Conservation (phyloP, 2,888 invertebrate species). For the Dermolepida albohirtum region DNA sequence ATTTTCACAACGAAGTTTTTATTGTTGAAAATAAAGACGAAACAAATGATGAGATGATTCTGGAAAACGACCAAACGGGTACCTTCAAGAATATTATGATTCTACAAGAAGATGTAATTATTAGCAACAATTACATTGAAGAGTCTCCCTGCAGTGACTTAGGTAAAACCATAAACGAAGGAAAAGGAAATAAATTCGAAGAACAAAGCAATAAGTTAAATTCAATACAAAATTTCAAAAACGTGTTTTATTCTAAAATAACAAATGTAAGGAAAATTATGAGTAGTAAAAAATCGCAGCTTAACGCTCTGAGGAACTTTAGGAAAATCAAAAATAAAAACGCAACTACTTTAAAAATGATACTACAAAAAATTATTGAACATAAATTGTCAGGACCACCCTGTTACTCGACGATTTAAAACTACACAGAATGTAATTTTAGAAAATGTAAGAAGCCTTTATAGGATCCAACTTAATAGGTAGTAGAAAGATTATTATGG, state of each 20-base stretch:
- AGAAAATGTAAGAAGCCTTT: no score
- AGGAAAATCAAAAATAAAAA: constrained; percentile 12
- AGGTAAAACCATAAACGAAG: background rate
- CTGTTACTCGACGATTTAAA: no score
- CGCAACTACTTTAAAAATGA: no score
- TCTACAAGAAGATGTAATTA: background rate
- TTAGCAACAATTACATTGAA: constrained; percentile 19
- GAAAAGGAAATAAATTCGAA: background rate
- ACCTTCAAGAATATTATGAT: background rate
- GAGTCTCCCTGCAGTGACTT: no score
- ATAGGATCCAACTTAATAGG: no score
- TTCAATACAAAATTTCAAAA: background rate
- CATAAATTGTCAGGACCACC: no score
- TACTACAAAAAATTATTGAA: no score
- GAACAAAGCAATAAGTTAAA: background rate
- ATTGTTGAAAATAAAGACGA: constrained; percentile 24
- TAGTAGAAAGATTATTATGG: no score
- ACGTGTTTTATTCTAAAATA: background rate
- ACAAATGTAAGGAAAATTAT: background rate
- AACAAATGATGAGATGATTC: background rate
- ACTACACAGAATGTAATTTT: no score
- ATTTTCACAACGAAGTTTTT: constrained; percentile 10
- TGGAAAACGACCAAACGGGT: background rate
- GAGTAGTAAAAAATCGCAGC: no score
- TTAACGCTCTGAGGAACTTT: no score